These are phyloP conservation scores for Dascillus cervinus DNA, from an alignment of 2,888 invertebrate genomes.

Conservation along the genomic window DNA sequence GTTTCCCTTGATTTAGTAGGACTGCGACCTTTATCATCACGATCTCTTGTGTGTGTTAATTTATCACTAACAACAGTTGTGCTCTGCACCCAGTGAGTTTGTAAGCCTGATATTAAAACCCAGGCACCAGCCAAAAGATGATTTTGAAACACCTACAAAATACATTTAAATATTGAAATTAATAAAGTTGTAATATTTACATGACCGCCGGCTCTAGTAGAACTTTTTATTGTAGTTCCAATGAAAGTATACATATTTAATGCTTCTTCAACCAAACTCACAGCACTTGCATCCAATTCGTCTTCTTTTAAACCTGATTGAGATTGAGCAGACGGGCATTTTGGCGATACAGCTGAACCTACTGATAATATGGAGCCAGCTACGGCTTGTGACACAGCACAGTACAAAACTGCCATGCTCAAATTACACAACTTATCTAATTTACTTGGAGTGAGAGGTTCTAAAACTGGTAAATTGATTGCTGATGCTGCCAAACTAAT, in stretches of 20 bases:
- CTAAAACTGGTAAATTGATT: constrained; percentile 77
- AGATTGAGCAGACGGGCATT: constrained; percentile 43
- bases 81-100: constrained; percentile 67
- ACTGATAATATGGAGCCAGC: constrained; percentile 54
- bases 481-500: constrained; percentile 76
- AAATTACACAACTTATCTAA: constrained; percentile 74
- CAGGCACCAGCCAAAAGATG: constrained; percentile 82
- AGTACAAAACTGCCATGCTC: constrained; percentile 76
- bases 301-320: constrained; percentile 54
- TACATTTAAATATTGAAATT: constrained; percentile 5
- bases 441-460: constrained; percentile 79
- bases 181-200: constrained; percentile 51
- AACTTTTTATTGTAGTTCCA: constrained; percentile 71
- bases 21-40: constrained; percentile 53
- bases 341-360: constrained; percentile 50
- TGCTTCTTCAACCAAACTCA: constrained; percentile 79
- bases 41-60: constrained; percentile 36
- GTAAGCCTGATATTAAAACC: constrained; percentile 80
- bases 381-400: constrained; percentile 65
- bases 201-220: constrained; percentile 81
- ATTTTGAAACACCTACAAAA: constrained; percentile 71
- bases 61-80: constrained; percentile 43
- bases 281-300: constrained; percentile 71
- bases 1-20: constrained; percentile 51
- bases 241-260: constrained; percentile 78